Base-by-base conservation (phyloP, 2,888 invertebrate genomes). In the Seira musarum region DNA sequence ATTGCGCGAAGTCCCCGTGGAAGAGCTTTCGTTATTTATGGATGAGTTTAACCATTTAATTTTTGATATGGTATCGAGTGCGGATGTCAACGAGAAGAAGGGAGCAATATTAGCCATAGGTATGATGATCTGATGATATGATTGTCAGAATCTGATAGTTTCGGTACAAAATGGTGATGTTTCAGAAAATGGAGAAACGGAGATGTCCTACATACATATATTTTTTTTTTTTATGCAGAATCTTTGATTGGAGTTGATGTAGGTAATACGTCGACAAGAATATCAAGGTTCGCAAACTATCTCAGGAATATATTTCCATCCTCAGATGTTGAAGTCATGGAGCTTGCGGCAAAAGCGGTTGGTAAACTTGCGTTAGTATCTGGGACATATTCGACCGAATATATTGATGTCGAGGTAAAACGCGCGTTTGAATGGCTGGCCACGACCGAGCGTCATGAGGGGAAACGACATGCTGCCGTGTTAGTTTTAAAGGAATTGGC, bases 401-500 rank as follows among this genome's bases (percentile, higher is more conserved):
- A 98, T 88, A 97, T 99, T n/a, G 98, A 98, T 87, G 97, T 97
- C 90, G 98, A 98, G 90, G 96, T 98, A 1, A 97, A 97, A 89
- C 91, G 96, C 88, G 96, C 98, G 0, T 95, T 97, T 88, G 99
- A 99, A 89, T 98, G 97, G 97, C 91, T 99, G 3, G 93, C 94
- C 25, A 95, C 94, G 69, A 73, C 84, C 2, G 97, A 96, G 87
- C 91, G 96, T 85, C 93, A 96, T 89, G 98, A 98, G 89, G 94
- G 95, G 1, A 94, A 96, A 88, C 91, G 97, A 67, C 96, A 96
- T 89, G 96, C 97, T 13, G 97, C 97, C 13, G 97, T 98, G 1
- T 90, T 99, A 66, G 93, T 99, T 17, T 90, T 98, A 13, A 93
- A 96, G 87, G 99, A 99, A 90, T 90, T 99, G 66, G 99, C 99